phyloP scores from a whole-genome alignment of 2,888 invertebrate species.

The Cephus pygmeus region DNA sequence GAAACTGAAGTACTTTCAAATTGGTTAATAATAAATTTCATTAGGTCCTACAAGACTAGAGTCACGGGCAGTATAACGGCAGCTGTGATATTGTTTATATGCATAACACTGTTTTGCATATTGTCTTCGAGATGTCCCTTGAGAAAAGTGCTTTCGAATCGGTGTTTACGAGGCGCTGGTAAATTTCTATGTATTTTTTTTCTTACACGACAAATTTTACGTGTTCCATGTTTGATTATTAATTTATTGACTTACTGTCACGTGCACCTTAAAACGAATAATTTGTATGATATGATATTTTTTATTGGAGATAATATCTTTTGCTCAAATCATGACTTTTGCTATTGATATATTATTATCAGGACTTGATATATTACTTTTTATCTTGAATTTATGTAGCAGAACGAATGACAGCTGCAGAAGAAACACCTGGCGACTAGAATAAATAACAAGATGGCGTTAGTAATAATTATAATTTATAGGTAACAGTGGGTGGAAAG shows the following conservation, averaged over 20 bases:
- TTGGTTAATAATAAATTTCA: background rate
- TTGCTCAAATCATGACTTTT: background rate
- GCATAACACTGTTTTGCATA: constrained; percentile 25
- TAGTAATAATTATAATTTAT: background rate
- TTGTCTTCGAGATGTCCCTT: constrained; percentile 31
- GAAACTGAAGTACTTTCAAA: constrained; percentile 1
- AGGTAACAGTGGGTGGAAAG: background rate
- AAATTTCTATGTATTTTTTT: background rate
- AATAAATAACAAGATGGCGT: background rate
- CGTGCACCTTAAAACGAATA: too few species aligned
- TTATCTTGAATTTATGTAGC: background rate
- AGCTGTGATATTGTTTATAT: constrained; percentile 13
- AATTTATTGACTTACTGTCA: background rate
- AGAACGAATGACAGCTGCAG: background rate
- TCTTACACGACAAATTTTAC: background rate
- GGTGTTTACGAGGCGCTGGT: background rate
- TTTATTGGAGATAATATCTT: background rate
- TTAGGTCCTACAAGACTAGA: constrained; percentile 19
- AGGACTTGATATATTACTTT: background rate
- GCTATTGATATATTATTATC: background rate
- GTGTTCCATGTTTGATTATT: background rate
- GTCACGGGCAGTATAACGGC: constrained; percentile 21
- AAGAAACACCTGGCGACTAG: background rate
- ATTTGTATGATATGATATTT: background rate
- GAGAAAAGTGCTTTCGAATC: constrained; percentile 12